Evolutionary conservation across 35 echinoderm and acorn worm genomes (phyloP).

Genomic region (Ptychodera flava): DNA sequence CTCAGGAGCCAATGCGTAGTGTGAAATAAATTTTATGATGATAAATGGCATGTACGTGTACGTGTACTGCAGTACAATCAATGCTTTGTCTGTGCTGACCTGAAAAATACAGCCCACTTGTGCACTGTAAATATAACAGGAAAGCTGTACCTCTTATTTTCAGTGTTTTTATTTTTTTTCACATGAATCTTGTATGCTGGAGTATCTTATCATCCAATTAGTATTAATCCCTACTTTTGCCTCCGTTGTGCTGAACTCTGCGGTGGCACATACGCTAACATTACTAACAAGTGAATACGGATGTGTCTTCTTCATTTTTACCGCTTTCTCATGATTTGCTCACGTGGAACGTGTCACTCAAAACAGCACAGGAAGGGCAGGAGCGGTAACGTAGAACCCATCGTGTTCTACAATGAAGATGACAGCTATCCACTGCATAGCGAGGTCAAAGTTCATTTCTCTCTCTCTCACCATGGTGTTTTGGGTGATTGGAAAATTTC

Average conservation of each 20-base stretch:
- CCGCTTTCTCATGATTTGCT: not conserved
- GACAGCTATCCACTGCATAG: not conserved
- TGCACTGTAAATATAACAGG: too few species aligned
- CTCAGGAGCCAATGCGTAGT: too few species aligned
- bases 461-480: too few species aligned
- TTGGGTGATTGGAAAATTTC: too few species aligned
- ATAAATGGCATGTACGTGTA: too few species aligned
- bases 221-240: not conserved
- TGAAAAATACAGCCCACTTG: too few species aligned
- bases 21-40: too few species aligned
- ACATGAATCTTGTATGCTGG: not conserved
- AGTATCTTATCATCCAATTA: not conserved
- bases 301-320: not conserved
- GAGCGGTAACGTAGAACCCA: not conserved
- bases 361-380: not conserved
- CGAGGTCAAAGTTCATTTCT: not conserved
- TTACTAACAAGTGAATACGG: not conserved
- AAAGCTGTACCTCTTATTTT: too few species aligned
- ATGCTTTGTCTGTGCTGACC: too few species aligned
- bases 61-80: too few species aligned
- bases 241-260: not conserved
- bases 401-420: not conserved
- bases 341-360: not conserved
- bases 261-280: too few species aligned
- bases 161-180: too few species aligned